Evolutionary conservation across 2,797 vertebrate genomes (phyloP).

Genomic region (Pelobates cultripes): DNA sequence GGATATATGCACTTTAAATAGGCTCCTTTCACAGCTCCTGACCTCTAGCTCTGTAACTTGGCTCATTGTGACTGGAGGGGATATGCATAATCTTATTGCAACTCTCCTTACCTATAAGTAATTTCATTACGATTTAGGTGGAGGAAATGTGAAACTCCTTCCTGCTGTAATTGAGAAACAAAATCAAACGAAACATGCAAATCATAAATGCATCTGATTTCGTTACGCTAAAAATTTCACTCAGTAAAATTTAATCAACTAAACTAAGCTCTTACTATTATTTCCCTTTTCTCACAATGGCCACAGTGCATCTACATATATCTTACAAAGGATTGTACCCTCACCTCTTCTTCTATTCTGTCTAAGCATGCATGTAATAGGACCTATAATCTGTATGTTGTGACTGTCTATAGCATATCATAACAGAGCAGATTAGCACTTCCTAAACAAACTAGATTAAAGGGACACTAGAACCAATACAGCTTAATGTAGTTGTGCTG

Average conservation of each 20-base stretch:
- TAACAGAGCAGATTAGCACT: too few species aligned
- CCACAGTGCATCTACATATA: neutral
- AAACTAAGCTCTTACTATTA: neutral
- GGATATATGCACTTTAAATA: neutral
- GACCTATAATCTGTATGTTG: too few species aligned
- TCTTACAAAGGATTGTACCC: neutral
- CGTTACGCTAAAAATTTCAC: neutral
- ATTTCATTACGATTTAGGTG: conserved; percentile 36
- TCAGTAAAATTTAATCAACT: neutral
- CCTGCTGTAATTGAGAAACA: conserved; percentile 17
- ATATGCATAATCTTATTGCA: conserved; percentile 37
- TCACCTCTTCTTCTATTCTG: neutral
- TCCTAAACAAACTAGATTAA: too few species aligned
- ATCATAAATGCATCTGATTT: neutral
- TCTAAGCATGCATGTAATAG: too few species aligned
- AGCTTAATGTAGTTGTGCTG: too few species aligned
- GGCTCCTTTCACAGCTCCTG: conserved; percentile 20
- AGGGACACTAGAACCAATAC: too few species aligned
- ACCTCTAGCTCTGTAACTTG: conserved; percentile 25
- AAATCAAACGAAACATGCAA: neutral
- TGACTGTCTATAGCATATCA: too few species aligned
- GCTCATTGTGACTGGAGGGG: conserved; percentile 20
- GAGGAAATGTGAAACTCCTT: conserved; percentile 29
- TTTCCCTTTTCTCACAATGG: neutral
- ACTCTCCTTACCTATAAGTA: conserved; percentile 22